phyloP scores from a whole-genome alignment of 2,888 invertebrate species.

The Tillus elongatus region DNA sequence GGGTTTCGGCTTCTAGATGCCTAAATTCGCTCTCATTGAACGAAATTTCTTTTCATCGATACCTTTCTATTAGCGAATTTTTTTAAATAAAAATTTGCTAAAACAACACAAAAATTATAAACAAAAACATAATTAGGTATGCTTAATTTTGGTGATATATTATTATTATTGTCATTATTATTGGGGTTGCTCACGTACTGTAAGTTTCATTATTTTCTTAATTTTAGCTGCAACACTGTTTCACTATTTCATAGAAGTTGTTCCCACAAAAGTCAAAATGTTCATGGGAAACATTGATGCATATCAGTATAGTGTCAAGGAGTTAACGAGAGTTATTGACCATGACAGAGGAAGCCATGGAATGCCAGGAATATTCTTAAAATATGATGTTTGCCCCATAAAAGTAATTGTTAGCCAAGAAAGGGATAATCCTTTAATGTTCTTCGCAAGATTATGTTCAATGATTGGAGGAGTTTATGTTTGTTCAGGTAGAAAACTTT shows the following conservation, averaged over 20 bases:
- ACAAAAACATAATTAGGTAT: too few species aligned
- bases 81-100: too few species aligned
- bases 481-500: slow-evolving; percentile 64
- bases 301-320: slow-evolving; percentile 91
- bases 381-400: slow-evolving; percentile 87
- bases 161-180: too few species aligned
- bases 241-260: slow-evolving; percentile 93
- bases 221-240: slow-evolving; percentile 64
- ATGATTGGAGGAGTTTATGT: slow-evolving; percentile 89
- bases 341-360: slow-evolving; percentile 78
- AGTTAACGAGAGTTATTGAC: slow-evolving; percentile 70
- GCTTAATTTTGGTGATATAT: too few species aligned
- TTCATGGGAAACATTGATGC: slow-evolving; percentile 64
- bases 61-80: too few species aligned
- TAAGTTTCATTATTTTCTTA: slow-evolving; percentile 9
- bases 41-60: too few species aligned
- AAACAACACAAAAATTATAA: too few species aligned
- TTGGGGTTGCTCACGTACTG: too few species aligned
- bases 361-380: slow-evolving; percentile 88
- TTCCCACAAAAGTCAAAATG: slow-evolving; percentile 87
- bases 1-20: too few species aligned
- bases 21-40: too few species aligned
- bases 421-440: slow-evolving; percentile 66
- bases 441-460: slow-evolving; percentile 80
- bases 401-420: slow-evolving; percentile 76